Evolutionary conservation across 53 echinoderm and acorn worm genomes (phyloP), one percentile per base, ranked within the genome.

Genomic region (Paracentrotus lividus): DNA sequence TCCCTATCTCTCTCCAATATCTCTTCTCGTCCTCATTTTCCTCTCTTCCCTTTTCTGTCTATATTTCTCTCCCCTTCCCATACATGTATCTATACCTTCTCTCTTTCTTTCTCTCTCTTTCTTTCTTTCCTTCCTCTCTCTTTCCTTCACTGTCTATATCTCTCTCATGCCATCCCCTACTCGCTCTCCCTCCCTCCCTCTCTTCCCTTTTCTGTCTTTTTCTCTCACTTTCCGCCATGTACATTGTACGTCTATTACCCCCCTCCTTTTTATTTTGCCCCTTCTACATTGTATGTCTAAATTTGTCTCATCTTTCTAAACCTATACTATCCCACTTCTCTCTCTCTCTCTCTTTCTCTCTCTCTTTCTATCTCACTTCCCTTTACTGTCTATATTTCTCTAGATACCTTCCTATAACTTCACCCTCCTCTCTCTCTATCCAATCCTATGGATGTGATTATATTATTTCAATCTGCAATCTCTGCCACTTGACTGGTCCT

Each of bases 401-500:
- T n/a, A n/a, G n/a, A n/a, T n/a, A n/a, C 5, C 76, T 69, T 10
- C 32, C 32, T 44, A 18, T 44, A 72, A 1, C 52, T 69, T 10
- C 72, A 72, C 31, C 51, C 68, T n/a, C 0, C 66, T 5, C 51
- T 60, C 60, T 8, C 13, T 60, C n/a, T 26, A n/a, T 0, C 42
- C 76, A 40, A 18, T 31, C 67, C n/a, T n/a, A n/a, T n/a, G n/a
- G n/a, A 14, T 31, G 7, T 42, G 42, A 36, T 69, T 31, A 32
- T 36, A 76, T 81, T 81, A 9, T 20, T 42, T 9, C 92, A 92
- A 69, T 68, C 72, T 51, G 47, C 53, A 77, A 77, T 77, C 77
- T 42, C 64, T 14, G 6, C 32, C 90, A 90, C 49, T 21, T 72
- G 72, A 72, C 47, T 68, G 49, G 43, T 13, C 52, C 14, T 51